Conservation (phyloP, 2,888 invertebrate species). For the Drosophila vallismaia region DNA sequence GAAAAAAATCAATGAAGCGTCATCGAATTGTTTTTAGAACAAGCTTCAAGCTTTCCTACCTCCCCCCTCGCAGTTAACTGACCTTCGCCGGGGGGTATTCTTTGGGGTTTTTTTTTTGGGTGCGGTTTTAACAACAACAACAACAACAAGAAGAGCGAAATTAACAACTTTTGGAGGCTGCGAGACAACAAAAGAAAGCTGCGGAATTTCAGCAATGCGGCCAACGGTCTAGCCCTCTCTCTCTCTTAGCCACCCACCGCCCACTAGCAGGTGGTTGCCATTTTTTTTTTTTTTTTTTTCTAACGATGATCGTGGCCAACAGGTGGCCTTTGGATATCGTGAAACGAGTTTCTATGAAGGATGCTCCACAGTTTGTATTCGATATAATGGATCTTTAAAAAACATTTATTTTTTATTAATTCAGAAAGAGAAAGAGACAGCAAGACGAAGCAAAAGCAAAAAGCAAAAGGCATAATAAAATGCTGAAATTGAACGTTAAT, state of each 20-base stretch:
- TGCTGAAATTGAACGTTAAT: conserved; percentile 38
- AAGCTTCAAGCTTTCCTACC: conserved; percentile 3
- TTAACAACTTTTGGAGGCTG: conserved; percentile 46
- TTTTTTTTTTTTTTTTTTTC: conserved; percentile 10
- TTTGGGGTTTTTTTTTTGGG: conserved; percentile 20
- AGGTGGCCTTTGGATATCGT: conserved; percentile 35
- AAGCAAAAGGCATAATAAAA: conserved; percentile 21
- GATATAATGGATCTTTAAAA: too few species aligned
- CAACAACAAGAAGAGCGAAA: conserved; percentile 18
- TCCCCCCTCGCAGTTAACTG: conserved; percentile 6
- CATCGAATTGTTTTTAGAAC: conserved; percentile 55
- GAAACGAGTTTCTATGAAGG: conserved; percentile 21
- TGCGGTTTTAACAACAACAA: conserved; percentile 23
- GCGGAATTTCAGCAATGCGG: conserved; percentile 74
- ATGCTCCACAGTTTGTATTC: background rate
- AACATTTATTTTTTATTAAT: too few species aligned
- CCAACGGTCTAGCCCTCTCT: conserved; percentile 47
- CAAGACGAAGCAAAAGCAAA: background rate
- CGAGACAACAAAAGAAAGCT: conserved; percentile 68
- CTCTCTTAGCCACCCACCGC: conserved; percentile 2
- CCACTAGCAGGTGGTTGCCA: conserved; percentile 18
- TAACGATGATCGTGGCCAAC: conserved; percentile 24
- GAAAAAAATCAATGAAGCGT: conserved; percentile 58
- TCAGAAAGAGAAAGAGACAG: too few species aligned
- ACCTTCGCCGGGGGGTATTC: conserved; percentile 26